Evolutionary conservation across 2,113 vertebrate genomes (phyloP).

Genomic region (Clupea harengus): DNA sequence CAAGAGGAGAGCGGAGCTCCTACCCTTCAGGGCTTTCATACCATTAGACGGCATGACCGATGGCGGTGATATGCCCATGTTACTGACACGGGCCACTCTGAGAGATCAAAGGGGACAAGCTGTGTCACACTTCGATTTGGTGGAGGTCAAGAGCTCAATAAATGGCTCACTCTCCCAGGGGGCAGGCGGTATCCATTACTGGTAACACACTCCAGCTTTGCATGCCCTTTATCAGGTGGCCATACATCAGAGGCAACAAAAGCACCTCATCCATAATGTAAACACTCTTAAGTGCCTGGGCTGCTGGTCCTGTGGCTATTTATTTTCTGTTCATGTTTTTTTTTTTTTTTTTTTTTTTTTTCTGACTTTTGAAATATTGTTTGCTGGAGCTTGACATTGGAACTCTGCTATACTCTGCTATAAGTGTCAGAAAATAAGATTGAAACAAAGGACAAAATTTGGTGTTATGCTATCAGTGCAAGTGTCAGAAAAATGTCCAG

Average conservation of each 20-base stretch:
- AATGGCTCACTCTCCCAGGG: constrained; percentile 29
- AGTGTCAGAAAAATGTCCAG: background rate
- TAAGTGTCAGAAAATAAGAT: background rate
- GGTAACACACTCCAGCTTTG: background rate
- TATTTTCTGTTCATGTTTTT: background rate
- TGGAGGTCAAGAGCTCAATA: constrained; percentile 51
- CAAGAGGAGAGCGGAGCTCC: background rate
- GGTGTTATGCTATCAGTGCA: background rate
- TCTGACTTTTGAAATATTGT: background rate
- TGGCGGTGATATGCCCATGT: constrained; percentile 56
- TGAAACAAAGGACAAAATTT: background rate
- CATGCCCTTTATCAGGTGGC: constrained; percentile 9
- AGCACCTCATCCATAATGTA: constrained; percentile 55
- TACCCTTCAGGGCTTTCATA: constrained; percentile 38
- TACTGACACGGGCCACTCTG: constrained; percentile 47
- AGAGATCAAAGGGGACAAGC: constrained; percentile 40
- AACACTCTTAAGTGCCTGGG: constrained; percentile 37
- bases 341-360: background rate
- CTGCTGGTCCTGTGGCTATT: constrained; percentile 31
- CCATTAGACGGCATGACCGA: constrained; percentile 47
- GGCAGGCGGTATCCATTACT: constrained; percentile 23
- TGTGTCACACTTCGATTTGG: constrained; percentile 39
- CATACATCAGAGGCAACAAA: background rate
- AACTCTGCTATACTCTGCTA: background rate
- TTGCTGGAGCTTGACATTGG: background rate